Evolutionary conservation across 2,113 vertebrate species (phyloP).

Genomic region (Vidua macroura): DNA sequence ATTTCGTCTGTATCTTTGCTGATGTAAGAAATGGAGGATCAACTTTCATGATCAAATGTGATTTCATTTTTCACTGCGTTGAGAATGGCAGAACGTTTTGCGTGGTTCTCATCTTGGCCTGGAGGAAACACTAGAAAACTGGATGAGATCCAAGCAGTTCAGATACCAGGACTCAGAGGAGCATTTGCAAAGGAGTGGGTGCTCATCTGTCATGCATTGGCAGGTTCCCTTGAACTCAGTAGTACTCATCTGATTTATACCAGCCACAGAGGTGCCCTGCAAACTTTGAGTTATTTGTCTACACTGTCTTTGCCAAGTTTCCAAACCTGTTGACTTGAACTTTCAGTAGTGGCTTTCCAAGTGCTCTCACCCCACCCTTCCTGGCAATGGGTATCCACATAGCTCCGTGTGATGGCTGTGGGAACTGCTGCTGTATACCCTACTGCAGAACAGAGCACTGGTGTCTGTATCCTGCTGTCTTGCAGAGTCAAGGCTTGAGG

Average conservation of each 20-base stretch:
- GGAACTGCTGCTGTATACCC: neutral
- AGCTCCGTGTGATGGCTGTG: neutral
- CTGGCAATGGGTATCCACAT: neutral
- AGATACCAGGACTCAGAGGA: neutral
- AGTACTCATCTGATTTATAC: neutral
- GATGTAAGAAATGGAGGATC: neutral
- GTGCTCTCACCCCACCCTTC: neutral
- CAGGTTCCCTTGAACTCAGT: neutral
- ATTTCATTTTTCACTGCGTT: neutral
- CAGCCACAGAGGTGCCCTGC: neutral
- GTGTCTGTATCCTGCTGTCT: neutral
- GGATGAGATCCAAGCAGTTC: neutral
- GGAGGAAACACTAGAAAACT: neutral
- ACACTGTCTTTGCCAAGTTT: neutral
- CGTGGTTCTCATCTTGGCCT: neutral
- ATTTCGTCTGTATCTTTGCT: neutral
- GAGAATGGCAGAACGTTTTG: neutral
- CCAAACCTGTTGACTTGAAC: slow-evolving; percentile 47
- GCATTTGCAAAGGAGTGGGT: neutral
- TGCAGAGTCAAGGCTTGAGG: neutral
- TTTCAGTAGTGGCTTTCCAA: slow-evolving; percentile 6
- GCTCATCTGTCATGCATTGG: neutral
- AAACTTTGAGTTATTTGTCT: slow-evolving; percentile 7
- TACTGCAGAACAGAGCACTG: neutral
- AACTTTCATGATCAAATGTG: neutral